These are phyloP conservation scores for human DNA, from an alignment of 2,113 vertebrate genomes.

Conservation along the genomic window DNA sequence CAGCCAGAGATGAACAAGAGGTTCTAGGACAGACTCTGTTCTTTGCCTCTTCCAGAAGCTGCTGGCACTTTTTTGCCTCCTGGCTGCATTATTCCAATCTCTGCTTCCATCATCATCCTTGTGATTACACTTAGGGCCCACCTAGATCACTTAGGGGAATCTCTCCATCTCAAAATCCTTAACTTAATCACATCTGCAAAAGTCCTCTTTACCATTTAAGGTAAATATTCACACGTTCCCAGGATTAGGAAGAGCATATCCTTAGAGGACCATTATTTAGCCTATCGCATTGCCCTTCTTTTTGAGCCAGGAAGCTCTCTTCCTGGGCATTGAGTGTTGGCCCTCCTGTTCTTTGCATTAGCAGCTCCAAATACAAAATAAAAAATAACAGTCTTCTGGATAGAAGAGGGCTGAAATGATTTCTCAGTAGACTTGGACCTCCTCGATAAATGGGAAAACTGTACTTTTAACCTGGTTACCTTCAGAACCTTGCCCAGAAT, in stretches of 20 bases:
- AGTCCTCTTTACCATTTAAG: neutral
- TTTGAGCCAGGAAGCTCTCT: neutral
- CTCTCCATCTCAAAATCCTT: neutral
- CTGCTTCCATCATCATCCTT: neutral
- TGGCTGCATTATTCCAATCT: neutral
- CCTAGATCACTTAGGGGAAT: neutral
- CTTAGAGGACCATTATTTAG: neutral
- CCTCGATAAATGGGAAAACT: neutral
- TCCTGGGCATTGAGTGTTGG: neutral
- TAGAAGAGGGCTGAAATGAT: neutral
- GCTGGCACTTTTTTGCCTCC: neutral
- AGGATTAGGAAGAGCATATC: neutral
- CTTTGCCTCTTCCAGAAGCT: neutral
- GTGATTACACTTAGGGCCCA: neutral
- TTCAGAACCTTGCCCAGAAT: neutral
- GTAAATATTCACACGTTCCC: neutral
- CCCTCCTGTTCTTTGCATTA: neutral
- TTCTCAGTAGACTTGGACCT: neutral
- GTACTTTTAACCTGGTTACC: neutral
- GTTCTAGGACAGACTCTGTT: neutral
- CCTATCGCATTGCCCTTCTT: neutral
- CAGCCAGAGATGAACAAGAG: neutral
- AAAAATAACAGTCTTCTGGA: neutral
- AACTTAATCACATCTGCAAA: neutral
- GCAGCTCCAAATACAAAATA: neutral